phyloP scores from a whole-genome alignment of 37 sponge, comb jelly and placozoan species.

The Hexactinellida sp. region DNA sequence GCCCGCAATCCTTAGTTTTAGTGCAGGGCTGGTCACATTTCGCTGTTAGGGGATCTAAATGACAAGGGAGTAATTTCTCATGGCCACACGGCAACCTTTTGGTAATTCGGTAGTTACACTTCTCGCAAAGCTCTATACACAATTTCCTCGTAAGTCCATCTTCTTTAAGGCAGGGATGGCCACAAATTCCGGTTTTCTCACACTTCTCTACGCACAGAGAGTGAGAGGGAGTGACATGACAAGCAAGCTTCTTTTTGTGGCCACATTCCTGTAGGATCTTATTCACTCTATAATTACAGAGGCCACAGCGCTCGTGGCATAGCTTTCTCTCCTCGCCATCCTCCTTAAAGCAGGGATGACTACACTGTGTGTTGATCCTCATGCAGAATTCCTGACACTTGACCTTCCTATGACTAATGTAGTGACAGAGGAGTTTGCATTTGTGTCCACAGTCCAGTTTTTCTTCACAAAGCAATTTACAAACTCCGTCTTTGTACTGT shows the following conservation, averaged over 20 bases:
- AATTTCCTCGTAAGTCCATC: background rate
- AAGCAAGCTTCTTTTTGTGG: constrained; percentile 27
- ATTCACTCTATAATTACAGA: constrained; percentile 35
- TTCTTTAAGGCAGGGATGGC: constrained; percentile 31
- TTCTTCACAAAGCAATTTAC: background rate
- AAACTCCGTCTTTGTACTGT: background rate
- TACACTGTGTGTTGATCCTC: background rate
- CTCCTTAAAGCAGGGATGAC: background rate
- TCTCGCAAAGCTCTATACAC: constrained; percentile 55
- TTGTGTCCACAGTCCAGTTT: background rate
- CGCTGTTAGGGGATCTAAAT: constrained; percentile 40
- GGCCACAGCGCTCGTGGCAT: constrained; percentile 31
- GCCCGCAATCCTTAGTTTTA: constrained; percentile 39
- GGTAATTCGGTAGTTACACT: constrained; percentile 1
- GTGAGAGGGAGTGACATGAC: constrained; percentile 19
- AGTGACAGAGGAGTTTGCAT: background rate
- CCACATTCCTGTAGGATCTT: constrained; percentile 33
- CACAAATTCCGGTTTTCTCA: constrained; percentile 31
- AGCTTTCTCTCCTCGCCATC: background rate
- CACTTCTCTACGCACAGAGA: constrained; percentile 33
- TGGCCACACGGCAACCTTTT: constrained; percentile 36
- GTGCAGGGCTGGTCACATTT: constrained; percentile 39
- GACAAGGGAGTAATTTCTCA: constrained; percentile 47
- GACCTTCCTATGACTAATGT: background rate
- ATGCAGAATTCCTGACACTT: background rate